A percentile compares a stretch with the other conserved stretches of the same genome.
phyloP scores from a whole-genome alignment of 2,797 vertebrate genomes.

The Ibycter americanus region DNA sequence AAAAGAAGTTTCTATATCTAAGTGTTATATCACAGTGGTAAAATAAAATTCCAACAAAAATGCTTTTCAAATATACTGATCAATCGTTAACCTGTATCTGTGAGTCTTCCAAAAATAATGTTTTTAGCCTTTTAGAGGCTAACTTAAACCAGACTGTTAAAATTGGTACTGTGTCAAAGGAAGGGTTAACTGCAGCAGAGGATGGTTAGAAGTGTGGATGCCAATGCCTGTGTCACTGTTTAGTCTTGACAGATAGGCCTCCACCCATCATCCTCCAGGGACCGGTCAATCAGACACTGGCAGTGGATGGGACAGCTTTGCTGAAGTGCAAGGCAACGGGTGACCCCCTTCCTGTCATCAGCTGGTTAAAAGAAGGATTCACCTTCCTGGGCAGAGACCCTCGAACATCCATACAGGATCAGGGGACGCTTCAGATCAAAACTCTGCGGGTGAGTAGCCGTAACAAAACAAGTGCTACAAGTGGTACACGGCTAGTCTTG shows the following conservation, averaged over 20 bases:
- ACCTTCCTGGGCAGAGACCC: slow-evolving; percentile 93
- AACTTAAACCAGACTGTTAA: neutral
- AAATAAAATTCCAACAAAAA: neutral
- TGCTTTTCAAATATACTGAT: neutral
- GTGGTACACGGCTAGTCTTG: accelerated
- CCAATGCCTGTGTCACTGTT: neutral
- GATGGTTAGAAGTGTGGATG: neutral
- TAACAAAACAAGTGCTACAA: accelerated
- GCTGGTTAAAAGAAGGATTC: slow-evolving; percentile 97
- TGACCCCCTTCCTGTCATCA: slow-evolving; percentile 94
- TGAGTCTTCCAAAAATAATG: neutral
- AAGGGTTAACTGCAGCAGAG: neutral
- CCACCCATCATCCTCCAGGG: slow-evolving; percentile 98
- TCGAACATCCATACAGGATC: slow-evolving; percentile 91
- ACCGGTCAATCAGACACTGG: slow-evolving; percentile 92
- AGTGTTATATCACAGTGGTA: accelerated
- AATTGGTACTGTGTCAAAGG: neutral
- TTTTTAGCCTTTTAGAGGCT: neutral
- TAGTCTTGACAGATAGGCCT: slow-evolving; percentile 95
- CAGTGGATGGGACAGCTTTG: slow-evolving; percentile 89
- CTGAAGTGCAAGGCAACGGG: slow-evolving; percentile 96
- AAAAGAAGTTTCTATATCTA: neutral
- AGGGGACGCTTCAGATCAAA: slow-evolving; percentile 95
- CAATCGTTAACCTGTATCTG: neutral
- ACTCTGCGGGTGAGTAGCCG: slow-evolving; percentile 82